Percentiles rank a stretch among this genome's conserved stretches.
phyloP scores from a whole-genome alignment of 2,797 vertebrate genomes.

The Adrianichthys oophorus region DNA sequence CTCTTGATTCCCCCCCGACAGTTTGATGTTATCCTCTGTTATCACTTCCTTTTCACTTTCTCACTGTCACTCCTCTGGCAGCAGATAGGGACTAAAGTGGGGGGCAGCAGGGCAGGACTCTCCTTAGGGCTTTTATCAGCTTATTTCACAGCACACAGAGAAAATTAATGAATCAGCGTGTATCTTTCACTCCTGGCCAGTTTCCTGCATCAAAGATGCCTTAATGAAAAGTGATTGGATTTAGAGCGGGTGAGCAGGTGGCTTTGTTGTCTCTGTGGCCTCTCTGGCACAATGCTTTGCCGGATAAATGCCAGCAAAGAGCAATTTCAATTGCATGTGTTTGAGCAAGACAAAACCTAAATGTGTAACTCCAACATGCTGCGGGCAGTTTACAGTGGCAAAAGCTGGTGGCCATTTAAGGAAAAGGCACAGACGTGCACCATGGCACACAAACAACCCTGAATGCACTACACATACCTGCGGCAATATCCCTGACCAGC shows the following conservation, averaged over 20 bases:
- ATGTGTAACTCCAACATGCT: constrained; percentile 34
- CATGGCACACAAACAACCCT: constrained; percentile 2
- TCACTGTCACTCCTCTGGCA: constrained; percentile 39
- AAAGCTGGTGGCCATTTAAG: constrained; percentile 54
- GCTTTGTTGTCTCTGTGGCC: constrained; percentile 55
- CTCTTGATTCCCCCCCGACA: constrained; percentile 16
- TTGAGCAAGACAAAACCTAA: constrained; percentile 4
- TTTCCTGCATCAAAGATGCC: constrained; percentile 33
- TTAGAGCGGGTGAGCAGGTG: constrained; percentile 64
- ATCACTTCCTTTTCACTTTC: constrained; percentile 25
- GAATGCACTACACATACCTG: constrained; percentile 77
- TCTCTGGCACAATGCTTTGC: constrained; percentile 53
- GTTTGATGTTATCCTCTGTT: constrained; percentile 36
- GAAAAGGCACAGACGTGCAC: constrained; percentile 21
- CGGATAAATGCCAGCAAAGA: constrained; percentile 54
- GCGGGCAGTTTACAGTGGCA: constrained; percentile 28
- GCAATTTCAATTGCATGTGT: constrained; percentile 29
- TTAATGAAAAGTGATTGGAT: constrained; percentile 64
- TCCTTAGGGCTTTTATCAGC: constrained; percentile 59
- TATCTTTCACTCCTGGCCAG: constrained; percentile 11
- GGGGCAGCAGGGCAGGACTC: constrained; percentile 33
- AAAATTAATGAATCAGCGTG: constrained; percentile 59
- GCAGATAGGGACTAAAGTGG: constrained; percentile 46
- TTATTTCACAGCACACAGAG: constrained; percentile 53
- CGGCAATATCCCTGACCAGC: constrained; percentile 86